A percentile compares a stretch with the other conserved stretches of the same genome.
These are phyloP conservation scores for Heliconius himera DNA, from an alignment of 1,140 invertebrate species.

Conservation along the genomic window DNA sequence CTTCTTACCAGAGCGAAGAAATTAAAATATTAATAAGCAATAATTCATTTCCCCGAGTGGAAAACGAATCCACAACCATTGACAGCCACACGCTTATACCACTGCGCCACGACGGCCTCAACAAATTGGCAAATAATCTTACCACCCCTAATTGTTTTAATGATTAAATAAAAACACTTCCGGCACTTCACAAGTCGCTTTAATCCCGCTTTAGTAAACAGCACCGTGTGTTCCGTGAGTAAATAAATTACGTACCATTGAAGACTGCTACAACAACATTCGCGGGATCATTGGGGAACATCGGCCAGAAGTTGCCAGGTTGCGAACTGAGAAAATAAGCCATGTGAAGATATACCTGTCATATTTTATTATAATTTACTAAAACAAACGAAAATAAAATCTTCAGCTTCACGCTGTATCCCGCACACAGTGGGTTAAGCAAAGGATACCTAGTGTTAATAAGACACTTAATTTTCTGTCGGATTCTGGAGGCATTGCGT, in stretches of 20 bases:
- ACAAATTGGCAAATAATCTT: background rate
- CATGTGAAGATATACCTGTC: background rate
- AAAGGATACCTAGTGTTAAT: too few species aligned
- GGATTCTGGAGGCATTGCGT: too few species aligned
- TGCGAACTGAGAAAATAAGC: background rate
- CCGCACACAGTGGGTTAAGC: too few species aligned
- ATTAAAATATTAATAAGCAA: too few species aligned
- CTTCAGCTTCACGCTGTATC: too few species aligned
- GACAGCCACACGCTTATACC: too few species aligned
- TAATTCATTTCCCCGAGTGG: too few species aligned
- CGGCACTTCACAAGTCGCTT: slow-evolving; percentile 7
- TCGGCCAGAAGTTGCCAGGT: slow-evolving; percentile 47
- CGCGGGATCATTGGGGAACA: slow-evolving; percentile 52
- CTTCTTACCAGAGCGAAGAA: too few species aligned
- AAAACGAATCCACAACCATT: too few species aligned
- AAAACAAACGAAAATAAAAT: too few species aligned
- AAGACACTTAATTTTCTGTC: too few species aligned
- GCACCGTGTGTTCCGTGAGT: slow-evolving; percentile 18
- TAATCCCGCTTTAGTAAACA: slow-evolving; percentile 22
- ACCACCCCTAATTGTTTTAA: background rate
- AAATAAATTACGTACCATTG: slow-evolving; percentile 41
- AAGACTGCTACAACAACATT: slow-evolving; percentile 40
- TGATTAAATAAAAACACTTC: background rate
- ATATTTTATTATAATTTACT: background rate
- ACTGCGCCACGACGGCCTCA: too few species aligned